Base-by-base conservation (phyloP, 2,888 invertebrate species). In the Amblyteles armatorius region DNA sequence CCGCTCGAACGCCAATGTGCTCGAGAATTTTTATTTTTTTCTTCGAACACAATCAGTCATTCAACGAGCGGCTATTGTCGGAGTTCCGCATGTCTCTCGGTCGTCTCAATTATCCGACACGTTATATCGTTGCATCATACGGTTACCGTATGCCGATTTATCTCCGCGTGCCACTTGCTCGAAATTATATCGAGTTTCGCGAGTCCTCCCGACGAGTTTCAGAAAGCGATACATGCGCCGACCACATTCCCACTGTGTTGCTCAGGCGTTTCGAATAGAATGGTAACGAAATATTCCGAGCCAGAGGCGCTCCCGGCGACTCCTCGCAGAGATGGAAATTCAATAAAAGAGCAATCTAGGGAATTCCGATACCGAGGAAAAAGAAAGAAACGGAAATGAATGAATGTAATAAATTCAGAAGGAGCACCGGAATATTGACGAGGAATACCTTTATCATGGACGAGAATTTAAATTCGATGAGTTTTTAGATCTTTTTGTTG, bases 41-140 rank as follows among this genome's bases (percentile, higher is more conserved):
- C 48, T 69, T 22, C 63, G 63, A 79, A 65, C 55, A 50, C 52
- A 57, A 84, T 77, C 55, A 33, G 83, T 84, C 65, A n/a, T 57
- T 22, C 44, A 57, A n/a, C 57, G 67, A 79, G 6, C 19, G 22
- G 33, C 71, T 57, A 67, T 84, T 57, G 76, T 80, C 67, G 65
- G 72, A 9, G 16, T 33, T 78, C 52, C 52, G 19, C 48, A 57
- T 19, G 19, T 48, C 55, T 55, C 19, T 60, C 19, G 33, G 29
- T 63, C 79, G 74, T 77, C 71, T 84, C 83, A 80, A 84, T 84
- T 84, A 79, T 76, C 74, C 65, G 40, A 26, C 65, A 50, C 79
- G 50, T 33, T 60, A 44, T 60, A 44, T 44, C 48, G 55, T 50
- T n/a, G 36, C 33, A 33, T 33, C 74, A 63, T 52, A 72, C 50